phyloP scores from a whole-genome alignment of 2,797 vertebrate genomes.

The Apogon talboti region DNA sequence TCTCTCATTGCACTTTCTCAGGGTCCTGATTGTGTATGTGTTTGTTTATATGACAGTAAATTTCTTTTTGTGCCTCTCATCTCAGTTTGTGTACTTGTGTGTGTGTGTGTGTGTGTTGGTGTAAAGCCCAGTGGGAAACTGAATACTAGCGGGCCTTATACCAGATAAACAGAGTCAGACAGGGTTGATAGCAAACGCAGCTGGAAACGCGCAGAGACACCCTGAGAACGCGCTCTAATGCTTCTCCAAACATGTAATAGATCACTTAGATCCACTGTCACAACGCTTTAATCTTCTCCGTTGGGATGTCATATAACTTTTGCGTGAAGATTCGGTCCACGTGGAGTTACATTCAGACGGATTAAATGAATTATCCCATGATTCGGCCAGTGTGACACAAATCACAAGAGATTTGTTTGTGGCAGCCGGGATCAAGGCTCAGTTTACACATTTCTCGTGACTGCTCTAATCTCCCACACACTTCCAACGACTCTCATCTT shows the following conservation, averaged over 20 bases:
- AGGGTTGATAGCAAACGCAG: constrained; percentile 74
- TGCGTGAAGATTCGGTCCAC: background rate
- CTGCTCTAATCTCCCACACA: constrained; percentile 8
- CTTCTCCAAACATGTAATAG: constrained; percentile 76
- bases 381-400: constrained; percentile 18
- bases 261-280: constrained; percentile 73
- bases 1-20: constrained; percentile 84
- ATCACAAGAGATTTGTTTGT: constrained; percentile 31
- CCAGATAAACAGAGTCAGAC: constrained; percentile 74
- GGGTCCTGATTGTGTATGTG: constrained; percentile 65
- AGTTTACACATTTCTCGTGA: constrained; percentile 13
- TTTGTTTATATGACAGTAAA: constrained; percentile 78
- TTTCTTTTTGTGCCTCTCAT: constrained; percentile 64
- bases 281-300: constrained; percentile 52
- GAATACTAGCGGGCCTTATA: constrained; percentile 55
- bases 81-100: constrained; percentile 40
- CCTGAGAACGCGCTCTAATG: constrained; percentile 73
- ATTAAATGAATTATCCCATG: constrained; percentile 3
- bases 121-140: constrained; percentile 71
- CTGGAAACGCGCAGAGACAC: constrained; percentile 68
- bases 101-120: constrained; percentile 43
- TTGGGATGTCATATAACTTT: constrained; percentile 29
- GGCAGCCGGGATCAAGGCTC: constrained; percentile 17
- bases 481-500: background rate
- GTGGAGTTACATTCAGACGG: constrained; percentile 7